Conservation (phyloP, 1,140 invertebrate genomes). For the Pemphigus obesinymphae region DNA sequence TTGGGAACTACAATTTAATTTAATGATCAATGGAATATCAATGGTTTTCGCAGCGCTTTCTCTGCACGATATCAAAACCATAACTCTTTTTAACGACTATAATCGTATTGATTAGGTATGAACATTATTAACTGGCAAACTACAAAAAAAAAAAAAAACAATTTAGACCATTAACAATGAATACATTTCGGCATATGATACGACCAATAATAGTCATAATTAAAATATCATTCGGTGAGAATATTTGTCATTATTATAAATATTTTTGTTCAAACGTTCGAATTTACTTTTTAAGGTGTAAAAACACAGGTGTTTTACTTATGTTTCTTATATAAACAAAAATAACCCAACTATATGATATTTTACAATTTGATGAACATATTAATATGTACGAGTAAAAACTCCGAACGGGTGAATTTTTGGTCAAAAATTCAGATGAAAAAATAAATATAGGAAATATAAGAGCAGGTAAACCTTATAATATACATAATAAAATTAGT, state of each 20-base stretch:
- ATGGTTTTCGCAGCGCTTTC: neutral
- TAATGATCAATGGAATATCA: conserved; percentile 23
- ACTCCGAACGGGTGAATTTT: too few relatives aligned
- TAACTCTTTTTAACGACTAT: neutral
- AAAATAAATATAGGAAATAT: too few relatives aligned
- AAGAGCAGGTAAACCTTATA: too few relatives aligned
- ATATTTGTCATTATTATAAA: neutral
- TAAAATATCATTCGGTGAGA: neutral
- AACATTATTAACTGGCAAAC: neutral
- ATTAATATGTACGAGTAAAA: too few relatives aligned
- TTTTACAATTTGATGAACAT: too few relatives aligned
- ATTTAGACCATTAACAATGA: neutral
- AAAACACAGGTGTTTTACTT: too few relatives aligned
- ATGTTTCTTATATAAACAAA: too few relatives aligned
- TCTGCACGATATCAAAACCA: conserved; percentile 5
- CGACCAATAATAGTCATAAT: neutral
- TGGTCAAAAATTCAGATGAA: too few relatives aligned
- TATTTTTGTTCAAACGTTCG: neutral
- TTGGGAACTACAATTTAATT: conserved; percentile 6
- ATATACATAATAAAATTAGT: neutral
- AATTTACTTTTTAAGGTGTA: too few relatives aligned
- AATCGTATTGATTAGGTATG: neutral
- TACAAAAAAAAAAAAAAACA: too few relatives aligned
- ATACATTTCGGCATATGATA: neutral
- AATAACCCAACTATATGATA: too few relatives aligned